Conservation (phyloP, 2,888 invertebrate genomes). For the Cheiracanthium punctorium region DNA sequence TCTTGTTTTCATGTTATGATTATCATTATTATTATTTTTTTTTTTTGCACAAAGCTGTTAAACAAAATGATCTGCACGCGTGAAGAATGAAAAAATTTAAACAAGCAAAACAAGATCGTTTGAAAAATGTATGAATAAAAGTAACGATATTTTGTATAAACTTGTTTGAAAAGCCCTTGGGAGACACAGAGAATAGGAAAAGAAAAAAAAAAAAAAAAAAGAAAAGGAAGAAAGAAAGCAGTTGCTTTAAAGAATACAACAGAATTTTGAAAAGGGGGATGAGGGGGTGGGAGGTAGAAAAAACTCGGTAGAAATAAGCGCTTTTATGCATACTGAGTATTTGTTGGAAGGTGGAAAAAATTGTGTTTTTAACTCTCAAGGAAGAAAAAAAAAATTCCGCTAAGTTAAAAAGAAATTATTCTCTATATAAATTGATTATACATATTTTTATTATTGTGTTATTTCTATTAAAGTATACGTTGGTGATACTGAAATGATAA, state of each 20-base stretch:
- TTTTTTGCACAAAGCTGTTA: neutral
- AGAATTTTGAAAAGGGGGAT: neutral
- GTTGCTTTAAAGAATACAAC: neutral
- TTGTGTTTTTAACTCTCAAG: neutral
- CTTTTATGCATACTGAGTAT: neutral
- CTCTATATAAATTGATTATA: no score
- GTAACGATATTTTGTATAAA: slow-evolving; percentile 13
- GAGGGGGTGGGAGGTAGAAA: no score
- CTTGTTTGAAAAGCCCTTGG: slow-evolving; percentile 4
- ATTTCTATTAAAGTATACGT: no score
- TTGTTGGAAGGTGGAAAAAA: neutral
- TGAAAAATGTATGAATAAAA: slow-evolving; percentile 5
- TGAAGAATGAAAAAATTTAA: neutral
- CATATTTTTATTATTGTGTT: no score
- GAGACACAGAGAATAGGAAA: no score
- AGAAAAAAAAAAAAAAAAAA: no score
- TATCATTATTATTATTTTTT: neutral
- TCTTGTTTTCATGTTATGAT: neutral
- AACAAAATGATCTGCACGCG: neutral
- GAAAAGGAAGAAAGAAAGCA: neutral
- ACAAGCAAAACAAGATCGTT: neutral
- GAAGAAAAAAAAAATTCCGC: neutral
- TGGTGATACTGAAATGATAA: no score
- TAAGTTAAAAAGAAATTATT: no score
- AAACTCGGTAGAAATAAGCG: neutral